These are phyloP conservation scores for Eumacrocentrus americanus DNA, from an alignment of 2,888 invertebrate genomes.

Conservation along the genomic window DNA sequence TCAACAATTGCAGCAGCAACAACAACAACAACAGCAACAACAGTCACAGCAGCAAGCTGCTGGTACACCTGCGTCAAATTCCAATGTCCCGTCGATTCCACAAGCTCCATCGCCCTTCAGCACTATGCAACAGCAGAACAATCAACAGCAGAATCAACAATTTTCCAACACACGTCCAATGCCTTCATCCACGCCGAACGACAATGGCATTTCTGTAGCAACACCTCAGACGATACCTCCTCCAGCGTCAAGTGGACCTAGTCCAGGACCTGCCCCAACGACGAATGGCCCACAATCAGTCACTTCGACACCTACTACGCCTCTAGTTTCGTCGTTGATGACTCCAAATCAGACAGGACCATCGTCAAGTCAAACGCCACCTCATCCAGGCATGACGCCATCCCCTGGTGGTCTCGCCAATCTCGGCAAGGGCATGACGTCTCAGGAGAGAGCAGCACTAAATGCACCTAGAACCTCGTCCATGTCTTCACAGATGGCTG, in stretches of 20 bases:
- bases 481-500: conserved; percentile 76
- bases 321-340: conserved; percentile 64
- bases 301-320: conserved; percentile 58
- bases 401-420: conserved; percentile 60
- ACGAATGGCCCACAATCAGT: conserved; percentile 60
- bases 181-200: conserved; percentile 54
- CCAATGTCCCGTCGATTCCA: conserved; percentile 50
- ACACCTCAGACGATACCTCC: conserved; percentile 63
- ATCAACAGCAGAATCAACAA: conserved; percentile 55
- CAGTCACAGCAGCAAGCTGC: conserved; percentile 53
- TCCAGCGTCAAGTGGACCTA: conserved; percentile 57
- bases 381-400: conserved; percentile 58
- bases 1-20: conserved; percentile 55
- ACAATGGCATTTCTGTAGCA: conserved; percentile 61
- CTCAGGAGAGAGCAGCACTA: conserved; percentile 64
- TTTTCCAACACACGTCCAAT: conserved; percentile 59
- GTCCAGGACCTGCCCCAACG: conserved; percentile 52
- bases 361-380: conserved; percentile 66
- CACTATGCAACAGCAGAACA: conserved; percentile 49
- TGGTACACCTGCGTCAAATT: conserved; percentile 54
- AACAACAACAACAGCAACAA: conserved; percentile 59
- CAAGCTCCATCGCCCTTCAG: conserved; percentile 68
- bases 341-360: conserved; percentile 69
- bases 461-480: conserved; percentile 64
- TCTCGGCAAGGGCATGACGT: conserved; percentile 65